Conservation (phyloP, 2,797 vertebrate species). For the Rhynchonycteris naso region DNA sequence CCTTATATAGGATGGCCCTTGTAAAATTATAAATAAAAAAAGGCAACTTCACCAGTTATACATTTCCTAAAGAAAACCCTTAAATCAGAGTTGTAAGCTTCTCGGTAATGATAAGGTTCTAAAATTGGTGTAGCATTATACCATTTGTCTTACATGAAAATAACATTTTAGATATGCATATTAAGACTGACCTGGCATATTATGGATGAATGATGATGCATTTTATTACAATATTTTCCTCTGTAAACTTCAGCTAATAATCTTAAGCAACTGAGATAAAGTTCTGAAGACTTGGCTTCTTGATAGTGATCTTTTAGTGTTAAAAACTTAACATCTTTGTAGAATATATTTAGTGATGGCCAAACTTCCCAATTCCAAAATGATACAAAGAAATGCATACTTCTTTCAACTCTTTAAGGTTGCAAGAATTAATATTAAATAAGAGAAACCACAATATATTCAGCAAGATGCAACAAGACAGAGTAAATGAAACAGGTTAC, state of each 20-base stretch:
- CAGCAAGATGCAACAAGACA: background rate
- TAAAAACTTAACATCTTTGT: background rate
- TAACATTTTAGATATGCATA: slow-evolving; percentile 34
- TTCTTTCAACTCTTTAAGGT: background rate
- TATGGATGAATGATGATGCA: background rate
- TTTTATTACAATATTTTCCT: slow-evolving; percentile 27
- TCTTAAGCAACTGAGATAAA: background rate
- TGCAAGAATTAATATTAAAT: background rate
- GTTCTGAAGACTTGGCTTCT: background rate
- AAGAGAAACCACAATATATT: background rate
- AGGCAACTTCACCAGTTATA: slow-evolving; percentile 17
- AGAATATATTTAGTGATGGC: background rate
- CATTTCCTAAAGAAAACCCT: slow-evolving; percentile 28
- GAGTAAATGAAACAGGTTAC: background rate
- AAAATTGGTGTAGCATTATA: background rate
- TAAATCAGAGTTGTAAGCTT: slow-evolving; percentile 47
- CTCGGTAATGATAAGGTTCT: slow-evolving; percentile 3
- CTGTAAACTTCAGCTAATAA: slow-evolving; percentile 46
- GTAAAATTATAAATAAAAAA: slow-evolving; percentile 53
- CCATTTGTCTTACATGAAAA: slow-evolving; percentile 63
- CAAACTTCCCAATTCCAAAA: background rate
- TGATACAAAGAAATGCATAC: background rate
- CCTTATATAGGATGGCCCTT: background rate
- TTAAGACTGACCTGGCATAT: background rate
- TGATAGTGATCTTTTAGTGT: background rate